Evolutionary conservation across 2,888 invertebrate genomes (phyloP).

Genomic region (Platycnemis pennipes): DNA sequence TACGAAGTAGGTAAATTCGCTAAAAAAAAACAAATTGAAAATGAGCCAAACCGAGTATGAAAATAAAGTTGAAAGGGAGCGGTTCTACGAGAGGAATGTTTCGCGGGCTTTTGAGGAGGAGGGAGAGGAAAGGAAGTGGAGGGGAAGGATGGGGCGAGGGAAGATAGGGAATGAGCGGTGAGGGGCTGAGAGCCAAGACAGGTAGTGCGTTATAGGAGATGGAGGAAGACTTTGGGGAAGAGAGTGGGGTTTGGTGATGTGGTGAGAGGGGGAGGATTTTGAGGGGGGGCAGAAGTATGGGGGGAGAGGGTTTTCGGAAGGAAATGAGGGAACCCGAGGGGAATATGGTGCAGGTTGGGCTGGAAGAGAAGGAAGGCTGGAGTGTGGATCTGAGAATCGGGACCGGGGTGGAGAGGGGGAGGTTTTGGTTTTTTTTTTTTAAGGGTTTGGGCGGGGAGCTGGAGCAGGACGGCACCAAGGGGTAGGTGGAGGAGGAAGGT

Average conservation of each 20-base stretch:
- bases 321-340: slow-evolving; percentile 23
- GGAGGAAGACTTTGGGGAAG: background rate
- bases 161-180: background rate
- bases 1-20: slow-evolving; percentile 19
- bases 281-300: background rate
- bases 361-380: background rate
- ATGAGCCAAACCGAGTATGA: slow-evolving; percentile 10
- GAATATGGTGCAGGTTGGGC: background rate
- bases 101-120: background rate
- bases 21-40: slow-evolving; percentile 33
- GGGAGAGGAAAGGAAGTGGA: background rate
- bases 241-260: background rate
- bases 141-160: background rate
- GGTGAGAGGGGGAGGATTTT: background rate
- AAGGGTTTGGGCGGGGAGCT: background rate
- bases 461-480: background rate
- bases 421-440: background rate
- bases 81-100: background rate
- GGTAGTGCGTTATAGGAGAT: background rate
- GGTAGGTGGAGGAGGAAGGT: background rate
- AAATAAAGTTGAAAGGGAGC: background rate
- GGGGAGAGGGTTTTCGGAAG: background rate
- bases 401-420: background rate
- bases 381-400: background rate
- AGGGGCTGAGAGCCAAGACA: background rate